Conservation (phyloP, 2,888 invertebrate species). For the Platynereis dumerilii region DNA sequence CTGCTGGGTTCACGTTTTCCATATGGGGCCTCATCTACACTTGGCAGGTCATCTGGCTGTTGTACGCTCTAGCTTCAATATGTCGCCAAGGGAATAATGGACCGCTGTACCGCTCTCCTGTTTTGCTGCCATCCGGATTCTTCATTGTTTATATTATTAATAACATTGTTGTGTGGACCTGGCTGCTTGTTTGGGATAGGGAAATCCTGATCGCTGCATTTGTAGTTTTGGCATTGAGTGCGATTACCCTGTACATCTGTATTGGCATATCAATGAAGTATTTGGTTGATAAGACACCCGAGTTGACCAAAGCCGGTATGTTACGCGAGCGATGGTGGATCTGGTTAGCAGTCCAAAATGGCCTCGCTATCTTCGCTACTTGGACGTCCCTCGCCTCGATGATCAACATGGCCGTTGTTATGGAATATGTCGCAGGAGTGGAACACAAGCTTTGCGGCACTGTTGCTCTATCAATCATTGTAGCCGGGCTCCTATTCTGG, state of each 20-base stretch:
- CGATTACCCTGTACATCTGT: slow-evolving; percentile 43
- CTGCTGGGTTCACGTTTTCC: slow-evolving; percentile 53
- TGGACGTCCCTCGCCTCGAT: slow-evolving; percentile 52
- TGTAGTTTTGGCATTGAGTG: slow-evolving; percentile 39
- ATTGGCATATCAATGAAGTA: slow-evolving; percentile 35
- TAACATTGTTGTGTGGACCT: slow-evolving; percentile 41
- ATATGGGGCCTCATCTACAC: slow-evolving; percentile 53
- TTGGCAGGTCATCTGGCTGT: slow-evolving; percentile 45
- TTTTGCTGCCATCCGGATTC: slow-evolving; percentile 39
- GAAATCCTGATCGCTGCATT: slow-evolving; percentile 2
- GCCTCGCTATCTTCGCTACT: slow-evolving; percentile 48
- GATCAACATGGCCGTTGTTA: slow-evolving; percentile 46
- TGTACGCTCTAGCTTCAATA: slow-evolving; percentile 44
- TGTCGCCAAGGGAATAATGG: slow-evolving; percentile 42
- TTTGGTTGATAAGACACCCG: neutral
- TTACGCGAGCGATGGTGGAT: slow-evolving; percentile 46
- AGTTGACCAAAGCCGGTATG: slow-evolving; percentile 1
- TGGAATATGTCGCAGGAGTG: slow-evolving; percentile 37
- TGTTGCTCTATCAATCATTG: slow-evolving; percentile 40
- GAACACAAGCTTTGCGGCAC: slow-evolving; percentile 38
- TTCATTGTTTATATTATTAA: slow-evolving; percentile 40
- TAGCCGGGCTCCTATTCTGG: slow-evolving; percentile 39
- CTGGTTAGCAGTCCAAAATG: slow-evolving; percentile 49
- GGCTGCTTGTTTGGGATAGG: slow-evolving; percentile 47
- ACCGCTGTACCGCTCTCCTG: slow-evolving; percentile 44